phyloP scores from a whole-genome alignment of 2,113 vertebrate species.

The Leucoraja erinaceus region DNA sequence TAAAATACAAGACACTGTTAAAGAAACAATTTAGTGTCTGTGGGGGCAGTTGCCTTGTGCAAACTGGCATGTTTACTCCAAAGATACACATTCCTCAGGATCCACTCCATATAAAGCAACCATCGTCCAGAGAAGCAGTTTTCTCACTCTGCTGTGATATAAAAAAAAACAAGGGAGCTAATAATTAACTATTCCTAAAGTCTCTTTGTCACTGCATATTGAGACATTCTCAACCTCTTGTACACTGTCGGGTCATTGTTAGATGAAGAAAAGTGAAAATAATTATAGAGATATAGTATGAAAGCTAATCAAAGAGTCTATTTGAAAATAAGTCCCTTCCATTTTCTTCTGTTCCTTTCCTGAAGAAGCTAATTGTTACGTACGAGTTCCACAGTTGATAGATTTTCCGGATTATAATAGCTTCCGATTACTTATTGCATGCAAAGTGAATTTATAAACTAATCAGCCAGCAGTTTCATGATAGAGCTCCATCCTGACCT shows the following conservation, averaged over 20 bases:
- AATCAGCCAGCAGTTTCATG: not conserved
- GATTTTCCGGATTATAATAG: not conserved
- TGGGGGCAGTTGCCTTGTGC: not conserved
- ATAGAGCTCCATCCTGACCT: not conserved
- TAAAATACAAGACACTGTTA: not conserved
- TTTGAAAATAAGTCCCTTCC: not conserved
- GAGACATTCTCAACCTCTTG: not conserved
- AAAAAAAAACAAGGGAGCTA: not conserved
- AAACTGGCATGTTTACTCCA: constrained; percentile 30
- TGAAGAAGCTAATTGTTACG: not conserved
- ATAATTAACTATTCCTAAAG: not conserved
- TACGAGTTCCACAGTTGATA: no score
- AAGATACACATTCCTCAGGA: not conserved
- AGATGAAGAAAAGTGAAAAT: not conserved
- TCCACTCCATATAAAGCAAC: constrained; percentile 10
- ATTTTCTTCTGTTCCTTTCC: not conserved
- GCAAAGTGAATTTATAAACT: not conserved
- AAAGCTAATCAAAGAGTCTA: not conserved
- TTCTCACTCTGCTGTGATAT: constrained; percentile 22
- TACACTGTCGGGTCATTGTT: not conserved
- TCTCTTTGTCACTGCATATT: not conserved
- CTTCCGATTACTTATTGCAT: not conserved
- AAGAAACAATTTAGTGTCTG: not conserved
- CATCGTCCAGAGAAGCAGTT: not conserved
- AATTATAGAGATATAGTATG: not conserved